A percentile compares a stretch with the other conserved stretches of the same genome.
phyloP scores from a whole-genome alignment of 2,113 vertebrate species.

The Psettodes erumei region DNA sequence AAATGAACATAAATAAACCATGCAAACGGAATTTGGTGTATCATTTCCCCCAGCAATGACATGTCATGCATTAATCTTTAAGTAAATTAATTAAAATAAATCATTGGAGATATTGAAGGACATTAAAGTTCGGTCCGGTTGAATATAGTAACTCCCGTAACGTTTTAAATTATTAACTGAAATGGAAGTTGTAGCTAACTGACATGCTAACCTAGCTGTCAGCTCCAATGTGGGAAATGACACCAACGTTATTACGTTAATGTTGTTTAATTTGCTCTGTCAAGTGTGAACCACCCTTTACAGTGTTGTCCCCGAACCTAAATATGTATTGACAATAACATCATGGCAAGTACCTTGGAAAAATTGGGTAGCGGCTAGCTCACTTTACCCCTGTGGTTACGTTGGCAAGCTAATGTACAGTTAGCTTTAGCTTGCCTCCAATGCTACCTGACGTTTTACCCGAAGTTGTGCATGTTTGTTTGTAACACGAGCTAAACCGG shows the following conservation, averaged over 20 bases:
- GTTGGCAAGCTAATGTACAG: background rate
- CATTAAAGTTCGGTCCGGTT: background rate
- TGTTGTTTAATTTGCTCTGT: background rate
- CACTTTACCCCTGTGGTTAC: background rate
- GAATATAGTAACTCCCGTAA: background rate
- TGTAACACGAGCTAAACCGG: too few relatives aligned
- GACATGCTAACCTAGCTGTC: slow-evolving; percentile 16
- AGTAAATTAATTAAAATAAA: background rate
- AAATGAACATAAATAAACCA: background rate
- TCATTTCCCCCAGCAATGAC: too few relatives aligned
- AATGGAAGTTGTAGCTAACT: background rate
- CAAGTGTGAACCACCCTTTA: background rate
- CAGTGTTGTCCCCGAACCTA: fast-evolving
- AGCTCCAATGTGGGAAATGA: background rate
- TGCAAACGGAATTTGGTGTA: background rate
- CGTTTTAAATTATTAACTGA: background rate
- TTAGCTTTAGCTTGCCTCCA: slow-evolving; percentile 55
- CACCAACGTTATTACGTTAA: background rate
- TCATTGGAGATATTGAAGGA: too few relatives aligned
- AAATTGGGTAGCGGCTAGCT: background rate
- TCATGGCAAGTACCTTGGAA: background rate
- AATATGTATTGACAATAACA: fast-evolving
- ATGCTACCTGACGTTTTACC: background rate
- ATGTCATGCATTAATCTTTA: background rate
- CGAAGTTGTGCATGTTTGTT: background rate